Base-by-base conservation (phyloP, 1,140 invertebrate genomes). In the Uloborus diversus region DNA sequence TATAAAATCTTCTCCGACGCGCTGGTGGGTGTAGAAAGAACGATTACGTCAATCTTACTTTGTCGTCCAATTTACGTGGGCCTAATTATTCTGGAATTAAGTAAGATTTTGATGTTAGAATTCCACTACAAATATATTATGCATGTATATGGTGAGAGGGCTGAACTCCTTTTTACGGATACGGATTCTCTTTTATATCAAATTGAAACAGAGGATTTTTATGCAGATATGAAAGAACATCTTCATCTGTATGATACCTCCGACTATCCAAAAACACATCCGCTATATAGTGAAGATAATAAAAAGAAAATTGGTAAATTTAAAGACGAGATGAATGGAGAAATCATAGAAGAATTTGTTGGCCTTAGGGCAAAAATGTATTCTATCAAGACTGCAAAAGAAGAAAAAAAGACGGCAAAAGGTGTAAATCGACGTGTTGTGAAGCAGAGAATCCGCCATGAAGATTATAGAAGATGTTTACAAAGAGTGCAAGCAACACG, bases 121-220 rank as follows among this genome's bases (percentile, higher is more conserved):
- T 51, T 51, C n/a, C 49, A 51, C n/a, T 20, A 51, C 20, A 51
- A 51, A n/a, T n/a, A 51, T n/a, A 51, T 51, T n/a, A 51, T n/a
- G 20, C 5, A 51, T n/a, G 20, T 5, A n/a, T 51, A 51, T 20
- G 49, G 49, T 5, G 49, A 51, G n/a, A 51, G 49, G 20, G 49
- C 7, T 4, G 20, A 51, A 4, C 20, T 51, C 4, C n/a, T n/a
- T 13, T 51, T 51, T 20, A 51, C 49, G 4, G 49, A 51, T 51
- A 51, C n/a, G 7, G 49, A 51, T 20, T 51, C 49, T 13, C 49
- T 51, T 20, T n/a, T 20, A 4, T 51, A 51, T 13, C 13, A 51
- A n/a, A 51, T 51, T 20, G 5, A 5, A 51, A 51, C 49, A n/a
- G n/a, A n/a, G n/a, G n/a, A n/a, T n/a, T n/a, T 51, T n/a, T 51